Percentiles rank a stretch among this genome's conserved stretches.
Conservation (phyloP, 1,140 invertebrate species). For the Achatina immaculata region DNA sequence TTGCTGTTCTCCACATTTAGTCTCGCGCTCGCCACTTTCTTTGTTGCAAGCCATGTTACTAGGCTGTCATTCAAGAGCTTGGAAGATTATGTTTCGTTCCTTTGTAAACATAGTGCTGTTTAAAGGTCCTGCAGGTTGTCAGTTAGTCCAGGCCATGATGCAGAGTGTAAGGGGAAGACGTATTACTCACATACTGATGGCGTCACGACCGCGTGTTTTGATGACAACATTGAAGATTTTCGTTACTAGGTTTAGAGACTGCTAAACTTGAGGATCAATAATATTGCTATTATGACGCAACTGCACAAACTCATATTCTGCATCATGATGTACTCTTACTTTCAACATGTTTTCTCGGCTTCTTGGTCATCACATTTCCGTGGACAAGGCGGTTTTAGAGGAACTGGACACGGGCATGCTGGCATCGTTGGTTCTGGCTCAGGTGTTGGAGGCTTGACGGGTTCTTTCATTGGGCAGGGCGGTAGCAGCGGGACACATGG, state of each 20-base stretch:
- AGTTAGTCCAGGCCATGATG: background rate
- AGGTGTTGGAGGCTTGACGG: background rate
- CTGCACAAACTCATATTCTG: background rate
- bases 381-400: background rate
- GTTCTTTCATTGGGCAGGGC: background rate
- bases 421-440: background rate
- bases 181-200: background rate
- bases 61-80: background rate
- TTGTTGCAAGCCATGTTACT: background rate
- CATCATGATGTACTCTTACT: too few species aligned
- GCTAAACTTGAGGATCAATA: background rate
- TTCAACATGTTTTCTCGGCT: background rate
- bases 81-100: background rate
- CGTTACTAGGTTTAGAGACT: background rate
- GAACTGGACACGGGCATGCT: background rate
- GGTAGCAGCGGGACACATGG: background rate
- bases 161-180: background rate
- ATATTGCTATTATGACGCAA: conserved; percentile 1
- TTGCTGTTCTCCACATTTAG: background rate
- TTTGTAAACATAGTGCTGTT: background rate
- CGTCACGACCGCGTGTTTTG: background rate
- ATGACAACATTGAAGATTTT: background rate
- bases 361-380: background rate
- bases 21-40: background rate
- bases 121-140: background rate